Evolutionary conservation across 2,113 vertebrate genomes (phyloP), one percentile per base, ranked within the genome.

Genomic region (Pedetes capensis): DNA sequence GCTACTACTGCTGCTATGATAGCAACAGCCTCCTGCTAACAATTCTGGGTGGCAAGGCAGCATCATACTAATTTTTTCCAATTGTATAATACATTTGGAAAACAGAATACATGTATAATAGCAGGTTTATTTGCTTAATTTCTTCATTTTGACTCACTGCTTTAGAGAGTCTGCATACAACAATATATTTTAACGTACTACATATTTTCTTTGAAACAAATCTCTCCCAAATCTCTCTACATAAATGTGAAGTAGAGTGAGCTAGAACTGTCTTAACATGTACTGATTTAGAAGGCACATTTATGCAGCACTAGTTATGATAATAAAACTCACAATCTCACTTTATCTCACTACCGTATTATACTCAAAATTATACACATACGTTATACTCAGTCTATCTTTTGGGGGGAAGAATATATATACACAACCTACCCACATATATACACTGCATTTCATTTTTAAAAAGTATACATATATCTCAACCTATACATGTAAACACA

Each of bases 61-160:
- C n/a, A 88, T 29, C 25, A 2, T 4, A 7, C 63, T 72, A 32
- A 29, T 57, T 92, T 84, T 85, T 37, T 12, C n/a, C 53, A 72
- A 69, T 53, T 85, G 64, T 23, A 63, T 42, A 44, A 63, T 42
- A 44, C 57, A 86, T 71, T 93, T 95, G 72, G 47, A 72, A 81
- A 96, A 75, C 11, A 66, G 32, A 75, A 63, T n/a, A 4, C 13
- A 49, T 16, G 20, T 22, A 37, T 44, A 27, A 82, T 78, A 88
- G 61, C 16, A 57, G 16, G 6, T 76, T 37, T 20, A 64, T 90
- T 78, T 84, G 49, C 44, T 96, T 82, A 80, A 53, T 83, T 87
- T 86, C 55, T 32, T 79, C n/a, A 87, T 91, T 95, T 55, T 93
- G 22, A 81, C 71, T 74, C 53, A 69, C 55, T 92, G 87, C 20